Base-by-base conservation (phyloP, 2,888 invertebrate genomes). In the Seira ritae region DNA sequence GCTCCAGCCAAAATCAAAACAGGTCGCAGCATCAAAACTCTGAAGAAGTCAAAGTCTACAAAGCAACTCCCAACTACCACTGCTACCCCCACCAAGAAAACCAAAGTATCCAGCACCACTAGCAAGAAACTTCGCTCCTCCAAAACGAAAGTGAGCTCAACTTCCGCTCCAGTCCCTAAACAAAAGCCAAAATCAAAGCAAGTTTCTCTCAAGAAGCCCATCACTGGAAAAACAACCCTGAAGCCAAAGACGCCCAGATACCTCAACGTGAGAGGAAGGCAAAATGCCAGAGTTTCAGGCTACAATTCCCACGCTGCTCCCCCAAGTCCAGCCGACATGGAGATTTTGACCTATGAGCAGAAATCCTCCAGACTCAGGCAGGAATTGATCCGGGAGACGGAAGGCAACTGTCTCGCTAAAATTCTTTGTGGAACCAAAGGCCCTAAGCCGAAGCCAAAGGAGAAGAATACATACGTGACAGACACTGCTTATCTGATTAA, bases 351-450 rank as follows among this genome's bases (percentile, higher is more conserved):
- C 3, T 17, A 2, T 19, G 42, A 24, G 0, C 77, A 77, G 42
- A 79, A 79, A 17, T n/a, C 50, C 1, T 22, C 71, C 19, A 31
- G 79, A 31, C 23, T 80, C 22, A 37, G 83, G 10, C 78, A 83
- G 31, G 83, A 78, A 24, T 24, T 83, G 17, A 24, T 68, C 0
- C 68, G 72, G 62, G 83, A 83, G 67, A 78, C 84, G n/a, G 73
- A 84, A 31, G 84, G 78, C 20, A 84, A 84, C 24, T 85, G 85
- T 23, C 70, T 85, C 23, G 70, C 80, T 3, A 84, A 84, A 72
- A 62, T 85, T n/a, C 68, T 85, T 0, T 85, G 85, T 23, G 84
- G 80, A 8, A 67, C 62, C 4, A n/a, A 17, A 0, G 50, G 62
- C 1, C 17, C 60, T 23, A 50, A 55, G 0, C 73, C 84, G 1